Percentiles rank a stretch among this genome's conserved stretches.
phyloP scores from a whole-genome alignment of 1,140 invertebrate species.

The Drosophila dunni region DNA sequence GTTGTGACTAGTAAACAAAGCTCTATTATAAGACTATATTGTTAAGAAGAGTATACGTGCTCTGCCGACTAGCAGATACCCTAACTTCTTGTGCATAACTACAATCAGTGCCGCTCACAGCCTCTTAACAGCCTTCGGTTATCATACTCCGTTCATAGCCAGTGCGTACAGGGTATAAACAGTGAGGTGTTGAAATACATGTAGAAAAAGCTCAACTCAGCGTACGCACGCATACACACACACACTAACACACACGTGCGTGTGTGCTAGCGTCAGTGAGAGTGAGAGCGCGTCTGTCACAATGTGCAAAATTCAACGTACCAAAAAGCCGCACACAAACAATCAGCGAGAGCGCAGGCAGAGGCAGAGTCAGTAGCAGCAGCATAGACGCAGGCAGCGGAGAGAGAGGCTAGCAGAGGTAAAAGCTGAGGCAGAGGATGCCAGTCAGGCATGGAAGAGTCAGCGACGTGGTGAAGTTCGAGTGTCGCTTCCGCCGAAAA shows the following conservation, averaged over 20 bases:
- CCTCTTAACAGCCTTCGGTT: too few relatives aligned
- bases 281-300: conserved; percentile 24
- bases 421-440: not conserved
- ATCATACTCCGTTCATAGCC: not conserved
- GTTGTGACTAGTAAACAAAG: too few relatives aligned
- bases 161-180: conserved; percentile 5
- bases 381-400: conserved; percentile 1
- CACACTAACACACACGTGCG: not conserved
- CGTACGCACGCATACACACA: not conserved
- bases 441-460: conserved; percentile 38
- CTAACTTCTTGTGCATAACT: not conserved
- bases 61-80: too few relatives aligned
- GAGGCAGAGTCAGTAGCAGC: conserved; percentile 2
- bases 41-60: too few relatives aligned
- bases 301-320: conserved; percentile 57
- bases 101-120: not conserved
- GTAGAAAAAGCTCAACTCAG: conserved; percentile 10
- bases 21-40: too few relatives aligned
- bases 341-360: conserved; percentile 30
- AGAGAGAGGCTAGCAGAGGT: too few relatives aligned
- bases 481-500: conserved; percentile 64
- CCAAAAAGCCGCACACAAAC: conserved; percentile 60
- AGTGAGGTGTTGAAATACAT: conserved; percentile 49
- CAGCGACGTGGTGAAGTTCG: conserved; percentile 41
- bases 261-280: conserved; percentile 2